Conservation (phyloP, 2,888 invertebrate genomes). For the Nomada lathburiana region DNA sequence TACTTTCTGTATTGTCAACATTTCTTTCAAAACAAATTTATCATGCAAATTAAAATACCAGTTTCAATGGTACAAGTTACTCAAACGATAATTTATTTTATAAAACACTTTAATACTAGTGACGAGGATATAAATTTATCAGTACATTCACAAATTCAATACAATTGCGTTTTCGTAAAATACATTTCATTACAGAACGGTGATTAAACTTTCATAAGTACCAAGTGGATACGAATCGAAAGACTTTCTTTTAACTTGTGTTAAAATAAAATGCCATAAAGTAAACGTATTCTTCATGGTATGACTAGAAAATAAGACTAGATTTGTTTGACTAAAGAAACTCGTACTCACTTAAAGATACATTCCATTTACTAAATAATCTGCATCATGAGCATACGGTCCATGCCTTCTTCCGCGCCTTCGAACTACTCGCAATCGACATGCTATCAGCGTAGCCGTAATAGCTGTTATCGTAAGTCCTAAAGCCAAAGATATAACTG, state of each 20-base stretch:
- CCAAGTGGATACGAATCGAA: background rate
- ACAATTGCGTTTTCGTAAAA: conserved; percentile 37
- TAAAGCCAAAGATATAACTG: conserved; percentile 91
- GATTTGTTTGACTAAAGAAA: conserved; percentile 20
- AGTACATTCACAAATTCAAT: conserved; percentile 21
- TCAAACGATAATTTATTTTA: conserved; percentile 24
- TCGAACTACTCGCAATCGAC: conserved; percentile 92
- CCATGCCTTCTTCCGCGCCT: conserved; percentile 91
- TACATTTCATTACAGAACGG: conserved; percentile 8
- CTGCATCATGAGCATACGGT: conserved; percentile 95
- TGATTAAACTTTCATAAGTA: conserved; percentile 5
- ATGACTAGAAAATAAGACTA: conserved; percentile 57
- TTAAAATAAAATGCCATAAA: conserved; percentile 19
- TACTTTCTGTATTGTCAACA: conserved; percentile 38
- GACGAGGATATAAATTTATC: conserved; percentile 30
- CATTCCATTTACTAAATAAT: conserved; percentile 99
- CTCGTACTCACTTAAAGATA: conserved; percentile 89
- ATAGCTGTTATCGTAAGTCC: conserved; percentile 93
- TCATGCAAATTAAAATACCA: conserved; percentile 7
- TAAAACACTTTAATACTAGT: conserved; percentile 28
- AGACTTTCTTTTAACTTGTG: conserved; percentile 7
- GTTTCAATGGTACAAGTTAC: conserved; percentile 29
- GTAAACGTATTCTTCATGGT: conserved; percentile 23
- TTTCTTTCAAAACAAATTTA: conserved; percentile 10
- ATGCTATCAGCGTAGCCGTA: conserved; percentile 92